Evolutionary conservation across 2,797 vertebrate species (phyloP), one percentile per base, ranked within the genome.

Genomic region (Peromyscus nudipes): DNA sequence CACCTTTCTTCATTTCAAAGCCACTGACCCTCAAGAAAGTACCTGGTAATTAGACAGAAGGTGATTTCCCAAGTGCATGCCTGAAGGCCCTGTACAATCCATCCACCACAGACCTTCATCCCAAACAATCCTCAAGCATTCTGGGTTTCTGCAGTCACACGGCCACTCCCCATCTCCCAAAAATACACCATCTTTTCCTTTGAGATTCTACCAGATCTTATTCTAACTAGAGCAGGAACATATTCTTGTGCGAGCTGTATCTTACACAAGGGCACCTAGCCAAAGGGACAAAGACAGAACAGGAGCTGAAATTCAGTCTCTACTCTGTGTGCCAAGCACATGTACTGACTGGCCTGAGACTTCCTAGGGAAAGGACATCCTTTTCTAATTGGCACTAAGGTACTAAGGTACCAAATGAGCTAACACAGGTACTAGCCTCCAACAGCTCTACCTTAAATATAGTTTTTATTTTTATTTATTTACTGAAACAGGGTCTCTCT

Each of bases 181-280:
- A 73, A 87, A 86, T 13, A 96, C 10, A 46, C 4, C 31, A 43
- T 43, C 8, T 11, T 92, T 67, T 52, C 79, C 81, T 14, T 25
- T 37, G 46, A 31, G 49, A 87, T 29, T 89, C 86, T 83, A 67
- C 49, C 55, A 64, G 79, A 46, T 67, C 71, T 23, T 91, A 21
- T 52, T 90, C 92, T 94, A 93, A 93, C 60, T 76, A 96, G 43
- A 25, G 49, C 67, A 79, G 60, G 71, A 79, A 85, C 21, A 71
- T 14, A 49, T 34, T 94, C 62, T 65, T 75, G 40, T 19, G 40
- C 6, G 17, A 57, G 43, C 49, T 71, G 62, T 87, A 85, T 73
- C 25, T 14, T 69, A 34, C 73, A 91, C 14, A 76, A 97, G 60
- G 52, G 77, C 40, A 88, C 43, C 79, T 62, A 60, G 43, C 83